Percentiles rank a stretch among this genome's conserved stretches.
These are phyloP conservation scores for Stenodema calcarata DNA, from an alignment of 2,888 invertebrate species.

Conservation along the genomic window DNA sequence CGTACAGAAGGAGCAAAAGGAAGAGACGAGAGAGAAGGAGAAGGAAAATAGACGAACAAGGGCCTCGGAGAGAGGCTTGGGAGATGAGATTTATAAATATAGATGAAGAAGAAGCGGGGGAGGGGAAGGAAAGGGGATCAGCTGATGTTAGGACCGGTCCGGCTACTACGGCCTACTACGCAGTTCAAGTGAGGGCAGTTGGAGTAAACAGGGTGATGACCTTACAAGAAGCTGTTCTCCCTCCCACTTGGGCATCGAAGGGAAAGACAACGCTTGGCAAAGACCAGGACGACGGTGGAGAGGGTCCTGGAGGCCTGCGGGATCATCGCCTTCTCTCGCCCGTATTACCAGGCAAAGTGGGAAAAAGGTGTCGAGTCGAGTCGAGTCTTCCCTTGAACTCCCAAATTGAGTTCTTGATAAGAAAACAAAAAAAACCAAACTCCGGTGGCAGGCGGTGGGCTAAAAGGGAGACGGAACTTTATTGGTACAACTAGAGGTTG, in stretches of 20 bases:
- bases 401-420: background rate
- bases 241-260: background rate
- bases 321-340: conserved; percentile 8
- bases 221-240: conserved; percentile 22
- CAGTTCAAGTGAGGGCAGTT: conserved; percentile 47
- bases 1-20: background rate
- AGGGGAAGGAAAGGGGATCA: conserved; percentile 6
- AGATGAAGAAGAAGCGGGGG: conserved; percentile 1
- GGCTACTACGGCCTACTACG: conserved; percentile 49
- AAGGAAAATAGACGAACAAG: conserved; percentile 9
- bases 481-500: background rate
- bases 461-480: background rate
- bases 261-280: background rate
- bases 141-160: conserved; percentile 49
- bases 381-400: background rate
- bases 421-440: background rate
- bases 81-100: conserved; percentile 47
- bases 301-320: background rate
- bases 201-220: conserved; percentile 50
- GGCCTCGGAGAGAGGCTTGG: background rate
- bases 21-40: background rate
- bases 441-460: background rate
- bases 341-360: background rate
- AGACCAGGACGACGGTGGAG: background rate
- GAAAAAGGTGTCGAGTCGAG: background rate